Evolutionary conservation across 2,888 invertebrate genomes (phyloP).

Genomic region (Odontocerum albicorne): DNA sequence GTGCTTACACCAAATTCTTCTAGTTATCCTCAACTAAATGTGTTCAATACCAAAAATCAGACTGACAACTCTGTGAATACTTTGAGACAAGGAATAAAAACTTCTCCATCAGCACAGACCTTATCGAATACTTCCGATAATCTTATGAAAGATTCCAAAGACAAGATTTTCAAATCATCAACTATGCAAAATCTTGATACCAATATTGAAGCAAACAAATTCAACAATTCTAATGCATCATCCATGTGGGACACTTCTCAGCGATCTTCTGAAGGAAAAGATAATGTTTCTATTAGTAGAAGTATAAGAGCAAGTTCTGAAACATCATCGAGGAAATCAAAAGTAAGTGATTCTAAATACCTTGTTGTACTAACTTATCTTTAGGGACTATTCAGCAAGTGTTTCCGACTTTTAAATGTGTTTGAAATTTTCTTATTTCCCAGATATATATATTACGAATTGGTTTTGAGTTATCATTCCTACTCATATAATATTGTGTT

Average conservation of each 20-base stretch:
- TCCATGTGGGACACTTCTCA: neutral
- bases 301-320: conserved; percentile 10
- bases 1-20: conserved; percentile 9
- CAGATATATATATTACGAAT: too few species aligned
- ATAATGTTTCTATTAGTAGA: neutral
- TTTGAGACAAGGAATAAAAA: conserved; percentile 11
- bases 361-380: too few species aligned
- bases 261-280: conserved; percentile 7
- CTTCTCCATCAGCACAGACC: conserved; percentile 18
- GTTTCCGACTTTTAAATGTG: too few species aligned
- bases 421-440: too few species aligned
- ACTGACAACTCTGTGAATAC: neutral
- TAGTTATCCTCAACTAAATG: conserved; percentile 24
- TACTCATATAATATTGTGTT: too few species aligned
- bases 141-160: conserved; percentile 1
- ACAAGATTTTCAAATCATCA: neutral
- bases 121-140: conserved; percentile 14
- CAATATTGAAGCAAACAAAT: neutral
- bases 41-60: conserved; percentile 1
- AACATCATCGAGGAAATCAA: conserved; percentile 4
- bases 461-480: too few species aligned
- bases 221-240: neutral
- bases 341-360: too few species aligned
- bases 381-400: too few species aligned
- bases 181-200: neutral